Evolutionary conservation across 2,113 vertebrate genomes (phyloP), one percentile per base, ranked within the genome.

Genomic region (Girardinichthys multiradiatus): DNA sequence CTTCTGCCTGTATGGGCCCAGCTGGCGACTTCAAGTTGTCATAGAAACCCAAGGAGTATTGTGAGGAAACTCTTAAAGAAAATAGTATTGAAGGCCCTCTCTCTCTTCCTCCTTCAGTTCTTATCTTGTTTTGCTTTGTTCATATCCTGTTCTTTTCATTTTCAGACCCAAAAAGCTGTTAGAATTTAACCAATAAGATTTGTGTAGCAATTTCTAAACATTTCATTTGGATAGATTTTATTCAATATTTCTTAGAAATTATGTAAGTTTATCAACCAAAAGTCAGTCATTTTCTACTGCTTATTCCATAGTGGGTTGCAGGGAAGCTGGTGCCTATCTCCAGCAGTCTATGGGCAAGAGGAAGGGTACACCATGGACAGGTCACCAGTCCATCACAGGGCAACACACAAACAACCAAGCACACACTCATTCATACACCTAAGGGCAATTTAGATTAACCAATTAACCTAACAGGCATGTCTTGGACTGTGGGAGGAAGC

Each of bases 11-110:
- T 81, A 81, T 86, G 71, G 80, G 80, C 87, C 86, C 92, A 91
- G 91, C 86, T 86, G 89, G 90, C 78, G 19, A 85, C 79, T 86
- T 65, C 69, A 58, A 80, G 91, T 90, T 79, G 83, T 74, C 91
- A 91, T 93, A 86, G 92, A 86, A 92, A 92, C 92, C 73, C 67
- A 73, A 45, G 24, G 68, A 80, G 86, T 39, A 85, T 89, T 91
- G 90, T 89, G 81, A 73, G 12, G 81, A 87, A 77, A 86, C 71
- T 85, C 79, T 88, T 30, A 89, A 87, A 82, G 85, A 84, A 83
- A 86, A 77, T 67, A 68, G 72, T 74, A 66, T 59, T 79, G 85
- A 86, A 82, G 78, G 60, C 77, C 84, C 71, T 87, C 68, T 83
- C 73, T 81, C 82, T 76, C 72, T 54, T 54, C 57, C 27, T 78